A percentile compares a stretch with the other conserved stretches of the same genome.
Conservation (phyloP, 53 echinoderm and acorn worm species). For the Echinometra lucunter region DNA sequence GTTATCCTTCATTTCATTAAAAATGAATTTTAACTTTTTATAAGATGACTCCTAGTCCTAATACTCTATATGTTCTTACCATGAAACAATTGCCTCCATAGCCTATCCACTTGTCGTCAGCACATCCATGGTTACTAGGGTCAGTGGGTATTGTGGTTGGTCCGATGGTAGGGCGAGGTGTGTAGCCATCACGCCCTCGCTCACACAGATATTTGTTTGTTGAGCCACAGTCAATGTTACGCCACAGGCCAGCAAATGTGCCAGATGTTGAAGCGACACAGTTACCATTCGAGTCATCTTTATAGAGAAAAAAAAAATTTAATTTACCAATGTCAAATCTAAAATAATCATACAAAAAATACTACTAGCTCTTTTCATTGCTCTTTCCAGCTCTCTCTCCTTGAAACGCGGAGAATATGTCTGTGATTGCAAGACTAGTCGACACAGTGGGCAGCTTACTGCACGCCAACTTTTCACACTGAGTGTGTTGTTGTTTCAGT, state of each 20-base stretch:
- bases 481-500: no score
- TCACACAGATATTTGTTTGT: conserved; percentile 82
- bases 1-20: no score
- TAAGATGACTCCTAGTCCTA: neutral
- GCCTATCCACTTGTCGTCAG: conserved; percentile 76
- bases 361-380: no score
- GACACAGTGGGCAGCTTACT: no score
- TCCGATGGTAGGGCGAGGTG: conserved; percentile 75
- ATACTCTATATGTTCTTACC: conserved; percentile 52
- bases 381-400: no score
- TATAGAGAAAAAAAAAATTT: neutral
- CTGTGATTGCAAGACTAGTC: no score
- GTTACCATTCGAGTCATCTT: conserved; percentile 76
- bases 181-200: conserved; percentile 72
- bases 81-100: conserved; percentile 80
- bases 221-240: conserved; percentile 69
- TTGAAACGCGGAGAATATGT: no score
- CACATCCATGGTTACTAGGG: conserved; percentile 74
- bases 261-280: conserved; percentile 83
- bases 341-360: neutral
- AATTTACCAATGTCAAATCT: neutral
- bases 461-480: no score
- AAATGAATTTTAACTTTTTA: no score
- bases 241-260: conserved; percentile 81
- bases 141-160: conserved; percentile 67